Evolutionary conservation across 2,888 invertebrate genomes (phyloP), one percentile per base, ranked within the genome.

Genomic region (Brachypterus glaber): DNA sequence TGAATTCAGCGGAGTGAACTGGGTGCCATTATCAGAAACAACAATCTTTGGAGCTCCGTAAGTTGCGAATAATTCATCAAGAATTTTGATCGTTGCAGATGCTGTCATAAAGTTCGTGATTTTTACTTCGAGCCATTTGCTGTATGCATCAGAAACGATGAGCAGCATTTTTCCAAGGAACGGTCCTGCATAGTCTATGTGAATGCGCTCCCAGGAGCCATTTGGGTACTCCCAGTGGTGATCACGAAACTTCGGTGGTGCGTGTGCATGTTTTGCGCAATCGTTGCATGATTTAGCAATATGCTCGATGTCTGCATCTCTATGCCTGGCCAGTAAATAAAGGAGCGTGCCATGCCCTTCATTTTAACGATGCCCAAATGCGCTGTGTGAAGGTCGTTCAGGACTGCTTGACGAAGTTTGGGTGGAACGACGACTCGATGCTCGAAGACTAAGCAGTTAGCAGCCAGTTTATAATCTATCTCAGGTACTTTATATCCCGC

Each of bases 1-100:
- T 39, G 35, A 64, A 64, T 2, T 35, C 32, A 7, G 47, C 35
- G 2, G 58, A 53, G 60, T 64, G 36, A 59, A 65, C 11, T 33
- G 17, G 4, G 21, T 21, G 4, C 48, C 46, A 9, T 53, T 38
- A 36, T 65, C 63, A 2, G 54, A 52, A 8, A 64, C 52, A 7
- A 62, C 45, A 11, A 54, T 39, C 1, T 31, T 43, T 14, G 55
- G 51, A 16, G 40, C 44, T 1, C 58, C 57, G 31, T 42, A 48
- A 17, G 37, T 18, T 11, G 41, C 35, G 35, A 49, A 46, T 14
- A 45, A 15, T 32, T 39, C 37, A n/a, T 37, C 32, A 12, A 47
- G 41, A 24, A 37, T 34, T 35, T 25, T 18, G 12, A 47, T 37
- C 33, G 47, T 42, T 13, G 37, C 35, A 3, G 40, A 31, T 5